These are phyloP conservation scores for Erpobdella octoculata DNA, from an alignment of 2,888 invertebrate species.

Conservation along the genomic window DNA sequence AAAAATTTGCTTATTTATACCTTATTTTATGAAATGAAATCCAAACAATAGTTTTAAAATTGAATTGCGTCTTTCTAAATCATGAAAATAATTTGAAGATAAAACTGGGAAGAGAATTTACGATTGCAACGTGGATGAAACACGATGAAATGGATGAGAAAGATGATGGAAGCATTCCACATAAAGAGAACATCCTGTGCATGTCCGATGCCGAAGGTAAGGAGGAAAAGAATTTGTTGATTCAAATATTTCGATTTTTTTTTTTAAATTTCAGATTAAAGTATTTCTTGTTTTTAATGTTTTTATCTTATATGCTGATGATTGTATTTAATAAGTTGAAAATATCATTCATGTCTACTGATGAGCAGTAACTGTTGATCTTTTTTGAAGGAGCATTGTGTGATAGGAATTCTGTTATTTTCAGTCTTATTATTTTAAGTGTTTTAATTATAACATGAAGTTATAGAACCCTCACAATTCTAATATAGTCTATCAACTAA, in stretches of 20 bases:
- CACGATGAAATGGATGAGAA: slow-evolving; percentile 61
- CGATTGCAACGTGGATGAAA: slow-evolving; percentile 86
- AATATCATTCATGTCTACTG: too few relatives aligned
- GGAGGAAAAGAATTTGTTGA: slow-evolving; percentile 47
- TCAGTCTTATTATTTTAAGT: neutral
- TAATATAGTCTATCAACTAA: neutral
- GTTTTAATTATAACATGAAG: too few relatives aligned
- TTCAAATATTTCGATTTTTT: too few relatives aligned
- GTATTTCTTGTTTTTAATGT: too few relatives aligned
- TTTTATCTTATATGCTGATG: too few relatives aligned
- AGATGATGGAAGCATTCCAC: slow-evolving; percentile 46
- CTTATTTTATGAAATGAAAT: neutral
- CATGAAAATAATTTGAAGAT: neutral
- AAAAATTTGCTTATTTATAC: neutral
- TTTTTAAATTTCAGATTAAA: too few relatives aligned
- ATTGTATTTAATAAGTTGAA: too few relatives aligned
- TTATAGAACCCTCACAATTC: neutral
- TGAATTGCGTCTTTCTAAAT: neutral
- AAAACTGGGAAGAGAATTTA: slow-evolving; percentile 70
- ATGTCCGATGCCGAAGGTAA: slow-evolving; percentile 93
- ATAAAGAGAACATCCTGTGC: slow-evolving; percentile 92
- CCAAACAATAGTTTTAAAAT: neutral
- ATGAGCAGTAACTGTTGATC: too few relatives aligned
- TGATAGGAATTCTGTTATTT: too few relatives aligned
- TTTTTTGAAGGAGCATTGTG: too few relatives aligned